These are phyloP conservation scores for Phoxinus phoxinus DNA, from an alignment of 2,113 vertebrate genomes.

Conservation along the genomic window DNA sequence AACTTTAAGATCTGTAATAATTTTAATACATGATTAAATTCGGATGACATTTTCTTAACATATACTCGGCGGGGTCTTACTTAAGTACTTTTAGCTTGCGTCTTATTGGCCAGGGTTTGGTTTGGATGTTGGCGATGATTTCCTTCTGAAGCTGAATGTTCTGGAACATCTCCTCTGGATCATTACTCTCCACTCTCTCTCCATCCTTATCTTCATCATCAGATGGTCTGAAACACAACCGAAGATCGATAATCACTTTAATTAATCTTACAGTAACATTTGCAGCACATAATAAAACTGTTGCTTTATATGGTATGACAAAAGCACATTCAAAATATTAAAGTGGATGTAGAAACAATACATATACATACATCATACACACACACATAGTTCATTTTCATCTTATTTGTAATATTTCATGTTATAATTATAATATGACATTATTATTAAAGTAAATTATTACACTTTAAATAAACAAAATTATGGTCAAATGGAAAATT, in stretches of 20 bases:
- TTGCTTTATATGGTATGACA: not conserved
- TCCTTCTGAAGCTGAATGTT: conserved; percentile 98
- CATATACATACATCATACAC: not conserved
- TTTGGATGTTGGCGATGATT: conserved; percentile 90
- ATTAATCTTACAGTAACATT: not conserved
- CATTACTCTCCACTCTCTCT: conserved; percentile 84
- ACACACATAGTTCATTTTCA: too few species aligned
- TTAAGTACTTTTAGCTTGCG: conserved; percentile 91
- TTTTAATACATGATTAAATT: not conserved
- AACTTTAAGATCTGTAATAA: not conserved
- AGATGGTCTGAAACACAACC: conserved; percentile 75
- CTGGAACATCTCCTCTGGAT: conserved; percentile 96
- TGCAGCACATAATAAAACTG: not conserved
- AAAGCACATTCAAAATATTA: not conserved
- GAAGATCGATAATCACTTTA: conserved; percentile 11
- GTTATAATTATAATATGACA: not conserved
- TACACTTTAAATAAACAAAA: too few species aligned
- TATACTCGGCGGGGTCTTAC: conserved; percentile 68
- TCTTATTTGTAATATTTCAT: not conserved
- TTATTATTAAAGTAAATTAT: too few species aligned
- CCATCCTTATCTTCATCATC: conserved; percentile 84
- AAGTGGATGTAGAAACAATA: not conserved
- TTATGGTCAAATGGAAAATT: not conserved
- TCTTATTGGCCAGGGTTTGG: conserved; percentile 92
- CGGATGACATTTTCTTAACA: not conserved